Percentiles rank a stretch among this genome's conserved stretches.
Evolutionary conservation across 2,888 invertebrate genomes (phyloP).

Genomic region (Aspidiotus destructor): DNA sequence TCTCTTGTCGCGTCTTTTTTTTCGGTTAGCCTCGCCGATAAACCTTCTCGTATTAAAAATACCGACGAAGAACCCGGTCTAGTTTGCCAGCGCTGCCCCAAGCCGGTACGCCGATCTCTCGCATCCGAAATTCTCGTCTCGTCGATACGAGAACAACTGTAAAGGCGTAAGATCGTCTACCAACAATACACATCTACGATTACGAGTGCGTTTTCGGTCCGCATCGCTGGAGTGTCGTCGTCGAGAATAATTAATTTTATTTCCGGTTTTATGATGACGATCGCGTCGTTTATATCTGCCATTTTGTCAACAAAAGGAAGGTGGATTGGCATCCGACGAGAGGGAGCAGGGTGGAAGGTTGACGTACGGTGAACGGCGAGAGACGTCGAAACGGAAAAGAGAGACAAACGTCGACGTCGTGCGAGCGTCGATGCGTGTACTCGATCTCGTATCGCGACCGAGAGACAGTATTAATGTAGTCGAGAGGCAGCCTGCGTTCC

Average conservation of each 20-base stretch:
- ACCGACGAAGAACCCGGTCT: no score
- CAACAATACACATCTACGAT: neutral
- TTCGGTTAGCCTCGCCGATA: no score
- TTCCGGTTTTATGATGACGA: constrained; percentile 31
- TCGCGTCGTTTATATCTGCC: constrained; percentile 25
- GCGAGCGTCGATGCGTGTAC: neutral
- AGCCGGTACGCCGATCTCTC: no score
- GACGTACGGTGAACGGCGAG: neutral
- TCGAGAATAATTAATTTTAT: constrained; percentile 30
- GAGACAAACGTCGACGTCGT: constrained; percentile 7
- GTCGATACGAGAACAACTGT: no score
- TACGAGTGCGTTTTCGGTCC: constrained; percentile 10
- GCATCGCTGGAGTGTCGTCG: constrained; percentile 17
- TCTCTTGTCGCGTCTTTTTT: no score
- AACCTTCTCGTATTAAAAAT: no score
- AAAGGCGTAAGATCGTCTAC: no score
- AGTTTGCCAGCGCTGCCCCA: no score
- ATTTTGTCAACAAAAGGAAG: constrained; percentile 26
- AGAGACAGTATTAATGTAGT: neutral
- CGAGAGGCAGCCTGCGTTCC: neutral
- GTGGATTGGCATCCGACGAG: neutral
- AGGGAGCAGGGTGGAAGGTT: constrained; percentile 3
- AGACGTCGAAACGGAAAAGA: neutral
- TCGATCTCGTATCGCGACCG: neutral
- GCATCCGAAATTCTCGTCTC: no score